Percentiles rank a stretch among this genome's conserved stretches.
phyloP scores from a whole-genome alignment of 92 coral and sea anemone genomes.

The Siderastrea radians region DNA sequence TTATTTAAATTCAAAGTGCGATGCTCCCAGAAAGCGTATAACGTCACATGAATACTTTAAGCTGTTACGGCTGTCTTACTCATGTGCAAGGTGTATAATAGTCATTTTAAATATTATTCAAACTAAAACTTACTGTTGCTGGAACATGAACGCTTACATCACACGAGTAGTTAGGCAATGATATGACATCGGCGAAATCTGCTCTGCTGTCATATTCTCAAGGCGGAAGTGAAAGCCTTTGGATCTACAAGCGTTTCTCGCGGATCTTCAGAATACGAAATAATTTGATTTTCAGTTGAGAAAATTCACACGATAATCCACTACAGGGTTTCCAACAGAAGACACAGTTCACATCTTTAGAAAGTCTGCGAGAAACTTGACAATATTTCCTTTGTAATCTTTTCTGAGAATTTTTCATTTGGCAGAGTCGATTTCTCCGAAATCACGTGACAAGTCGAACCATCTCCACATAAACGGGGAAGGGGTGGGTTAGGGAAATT shows the following conservation, averaged over 20 bases:
- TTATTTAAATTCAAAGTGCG: too few relatives aligned
- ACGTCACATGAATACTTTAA: too few relatives aligned
- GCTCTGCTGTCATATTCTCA: background rate
- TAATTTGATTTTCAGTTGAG: background rate
- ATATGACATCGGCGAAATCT: background rate
- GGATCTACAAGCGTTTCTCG: background rate
- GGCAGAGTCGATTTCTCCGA: conserved; percentile 5
- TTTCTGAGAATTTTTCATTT: conserved; percentile 21
- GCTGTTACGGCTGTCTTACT: too few relatives aligned
- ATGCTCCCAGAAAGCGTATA: too few relatives aligned
- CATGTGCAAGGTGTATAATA: too few relatives aligned
- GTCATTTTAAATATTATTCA: too few relatives aligned
- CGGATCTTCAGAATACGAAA: background rate
- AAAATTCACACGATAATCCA: background rate
- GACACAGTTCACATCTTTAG: background rate
- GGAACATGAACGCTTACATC: background rate
- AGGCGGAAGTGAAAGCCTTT: conserved; percentile 3
- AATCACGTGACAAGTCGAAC: conserved; percentile 13
- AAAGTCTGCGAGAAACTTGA: background rate
- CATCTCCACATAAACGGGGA: background rate
- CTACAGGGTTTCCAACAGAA: background rate
- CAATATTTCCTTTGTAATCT: background rate
- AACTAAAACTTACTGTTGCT: background rate
- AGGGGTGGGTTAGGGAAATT: background rate
- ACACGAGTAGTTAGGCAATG: background rate